A percentile compares a stretch with the other conserved stretches of the same genome.
phyloP scores from a whole-genome alignment of 2,888 invertebrate species.

The Xylota segnis region DNA sequence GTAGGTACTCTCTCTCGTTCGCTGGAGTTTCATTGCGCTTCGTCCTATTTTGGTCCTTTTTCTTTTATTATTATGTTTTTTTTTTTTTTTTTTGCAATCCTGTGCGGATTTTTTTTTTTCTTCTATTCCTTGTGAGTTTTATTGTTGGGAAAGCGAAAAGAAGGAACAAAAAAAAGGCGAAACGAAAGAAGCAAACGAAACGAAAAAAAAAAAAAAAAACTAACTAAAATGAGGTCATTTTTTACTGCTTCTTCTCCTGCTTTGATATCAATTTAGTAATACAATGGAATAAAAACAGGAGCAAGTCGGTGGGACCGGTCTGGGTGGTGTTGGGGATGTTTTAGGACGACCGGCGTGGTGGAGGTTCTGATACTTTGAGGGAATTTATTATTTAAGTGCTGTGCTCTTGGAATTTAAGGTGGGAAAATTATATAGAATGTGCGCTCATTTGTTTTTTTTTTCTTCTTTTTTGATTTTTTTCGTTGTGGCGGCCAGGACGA shows the following conservation, averaged over 20 bases:
- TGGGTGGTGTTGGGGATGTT: slow-evolving; percentile 40
- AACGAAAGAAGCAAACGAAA: neutral
- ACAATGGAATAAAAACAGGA: slow-evolving; percentile 76
- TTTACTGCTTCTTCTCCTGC: slow-evolving; percentile 72
- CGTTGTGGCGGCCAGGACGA: slow-evolving; percentile 35
- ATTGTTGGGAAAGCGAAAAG: slow-evolving; percentile 63
- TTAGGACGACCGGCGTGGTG: slow-evolving; percentile 52
- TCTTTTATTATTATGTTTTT: neutral
- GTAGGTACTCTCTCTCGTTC: slow-evolving; percentile 23
- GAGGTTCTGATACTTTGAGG: slow-evolving; percentile 70
- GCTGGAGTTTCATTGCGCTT: slow-evolving; percentile 71
- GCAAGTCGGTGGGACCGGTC: slow-evolving; percentile 19
- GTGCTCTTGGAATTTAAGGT: slow-evolving; percentile 75
- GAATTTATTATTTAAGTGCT: slow-evolving; percentile 76
- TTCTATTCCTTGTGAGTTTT: slow-evolving; percentile 66
- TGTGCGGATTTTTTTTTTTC: slow-evolving; percentile 61
- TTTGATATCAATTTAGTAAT: slow-evolving; percentile 77
- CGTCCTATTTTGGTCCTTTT: slow-evolving; percentile 70
- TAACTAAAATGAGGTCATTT: slow-evolving; percentile 75
- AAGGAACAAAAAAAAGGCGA: slow-evolving; percentile 40
- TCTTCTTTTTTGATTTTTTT: slow-evolving; percentile 12
- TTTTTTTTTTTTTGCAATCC: slow-evolving; percentile 67
- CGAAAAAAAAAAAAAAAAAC: slow-evolving; percentile 47
- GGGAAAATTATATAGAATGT: slow-evolving; percentile 76
- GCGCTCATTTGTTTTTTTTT: slow-evolving; percentile 64